Evolutionary conservation across 2,113 vertebrate species (phyloP).

Genomic region (Oncorhynchus gorbuscha): DNA sequence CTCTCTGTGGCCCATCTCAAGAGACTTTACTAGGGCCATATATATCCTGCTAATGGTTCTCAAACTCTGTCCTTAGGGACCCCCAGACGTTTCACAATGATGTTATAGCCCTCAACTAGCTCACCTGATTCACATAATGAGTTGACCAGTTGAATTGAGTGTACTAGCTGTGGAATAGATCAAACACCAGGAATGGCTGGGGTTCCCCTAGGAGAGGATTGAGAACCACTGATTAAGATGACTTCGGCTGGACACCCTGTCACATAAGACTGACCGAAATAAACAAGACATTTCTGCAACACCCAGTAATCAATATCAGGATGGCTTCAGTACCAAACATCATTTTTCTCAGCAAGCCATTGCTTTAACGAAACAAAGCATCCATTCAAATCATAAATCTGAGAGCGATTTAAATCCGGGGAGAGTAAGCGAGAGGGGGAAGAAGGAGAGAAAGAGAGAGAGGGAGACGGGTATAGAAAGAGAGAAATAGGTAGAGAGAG

Average conservation of each 20-base stretch:
- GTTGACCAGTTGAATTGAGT: no score
- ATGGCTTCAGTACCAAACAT: constrained; percentile 99
- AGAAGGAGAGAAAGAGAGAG: neutral
- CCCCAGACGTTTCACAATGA: no score
- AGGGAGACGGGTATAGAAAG: neutral
- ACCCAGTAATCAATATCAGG: constrained; percentile 99
- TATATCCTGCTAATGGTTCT: constrained; percentile 80
- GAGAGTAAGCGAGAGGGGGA: constrained; percentile 78
- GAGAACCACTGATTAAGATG: constrained; percentile 63
- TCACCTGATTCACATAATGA: no score
- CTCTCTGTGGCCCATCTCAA: no score
- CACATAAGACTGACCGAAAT: constrained; percentile 99
- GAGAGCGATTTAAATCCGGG: constrained; percentile 98
- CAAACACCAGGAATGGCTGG: no score
- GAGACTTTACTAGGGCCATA: constrained; percentile 65
- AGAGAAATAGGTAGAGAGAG: constrained; percentile 44
- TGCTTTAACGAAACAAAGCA: constrained; percentile 99
- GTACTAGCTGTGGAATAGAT: no score
- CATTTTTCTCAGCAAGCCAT: constrained; percentile 97
- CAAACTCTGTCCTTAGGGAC: no score
- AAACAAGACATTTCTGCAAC: constrained; percentile 99
- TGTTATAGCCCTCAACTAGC: no score
- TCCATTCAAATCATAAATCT: constrained; percentile 99
- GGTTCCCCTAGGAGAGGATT: no score
- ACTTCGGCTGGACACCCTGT: constrained; percentile 96